phyloP scores from a whole-genome alignment of 2,888 invertebrate species.

The Ophion ventricosus region DNA sequence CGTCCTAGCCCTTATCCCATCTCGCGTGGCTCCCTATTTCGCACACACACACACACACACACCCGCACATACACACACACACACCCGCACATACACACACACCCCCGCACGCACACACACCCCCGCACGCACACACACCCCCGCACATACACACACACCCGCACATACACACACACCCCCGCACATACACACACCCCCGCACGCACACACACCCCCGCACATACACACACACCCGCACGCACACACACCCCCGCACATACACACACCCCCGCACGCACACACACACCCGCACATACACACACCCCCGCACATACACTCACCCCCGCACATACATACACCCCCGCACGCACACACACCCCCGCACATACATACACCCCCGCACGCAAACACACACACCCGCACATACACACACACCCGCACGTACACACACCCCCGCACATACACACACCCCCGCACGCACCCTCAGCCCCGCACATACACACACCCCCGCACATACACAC shows the following conservation, averaged over 20 bases:
- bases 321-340: neutral
- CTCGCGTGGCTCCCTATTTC: neutral
- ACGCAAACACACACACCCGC: neutral
- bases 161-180: neutral
- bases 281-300: neutral
- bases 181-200: neutral
- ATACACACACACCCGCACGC: neutral
- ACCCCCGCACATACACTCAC: neutral
- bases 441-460: neutral
- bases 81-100: neutral
- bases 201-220: neutral
- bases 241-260: conserved; percentile 1
- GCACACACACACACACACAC: neutral
- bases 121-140: neutral
- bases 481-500: no score
- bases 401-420: conserved; percentile 1
- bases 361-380: neutral
- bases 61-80: neutral
- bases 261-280: neutral
- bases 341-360: neutral
- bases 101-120: conserved; percentile 1
- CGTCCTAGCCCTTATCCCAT: conserved; percentile 10
- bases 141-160: neutral
- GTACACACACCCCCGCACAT: neutral
- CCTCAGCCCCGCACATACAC: neutral